phyloP scores from a whole-genome alignment of 2,113 vertebrate species.

The Otis tarda region DNA sequence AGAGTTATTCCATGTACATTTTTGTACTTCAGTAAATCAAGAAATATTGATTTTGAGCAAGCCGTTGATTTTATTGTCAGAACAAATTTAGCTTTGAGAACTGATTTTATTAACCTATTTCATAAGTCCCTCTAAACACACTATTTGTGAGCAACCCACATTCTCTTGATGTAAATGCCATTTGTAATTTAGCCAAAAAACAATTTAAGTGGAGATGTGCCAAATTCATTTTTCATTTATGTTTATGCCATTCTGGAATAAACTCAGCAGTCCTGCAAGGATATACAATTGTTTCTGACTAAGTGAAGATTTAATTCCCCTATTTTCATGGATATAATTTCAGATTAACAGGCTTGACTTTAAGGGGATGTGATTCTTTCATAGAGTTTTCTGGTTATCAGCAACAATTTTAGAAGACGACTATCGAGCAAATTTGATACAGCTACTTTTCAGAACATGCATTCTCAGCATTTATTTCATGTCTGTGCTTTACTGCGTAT shows the following conservation, averaged over 20 bases:
- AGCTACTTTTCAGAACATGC: not conserved
- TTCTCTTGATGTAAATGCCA: conserved; percentile 43
- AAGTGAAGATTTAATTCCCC: not conserved
- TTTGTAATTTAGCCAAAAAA: conserved; percentile 63
- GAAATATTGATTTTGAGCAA: conserved; percentile 69
- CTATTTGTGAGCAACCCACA: conserved; percentile 52
- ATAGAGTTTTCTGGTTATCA: not conserved
- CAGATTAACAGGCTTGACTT: conserved; percentile 9
- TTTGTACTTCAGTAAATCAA: conserved; percentile 65
- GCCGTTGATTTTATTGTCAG: conserved; percentile 69
- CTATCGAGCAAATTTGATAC: not conserved
- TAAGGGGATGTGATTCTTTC: not conserved
- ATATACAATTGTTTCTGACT: not conserved
- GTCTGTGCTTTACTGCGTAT: not conserved
- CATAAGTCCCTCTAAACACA: conserved; percentile 53
- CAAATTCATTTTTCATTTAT: conserved; percentile 43
- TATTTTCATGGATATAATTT: conserved; percentile 16
- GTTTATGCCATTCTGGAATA: conserved; percentile 27
- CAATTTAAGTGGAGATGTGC: conserved; percentile 8
- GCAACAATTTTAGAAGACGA: not conserved
- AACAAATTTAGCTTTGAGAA: conserved; percentile 71
- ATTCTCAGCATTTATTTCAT: not conserved
- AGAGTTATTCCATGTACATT: conserved; percentile 11
- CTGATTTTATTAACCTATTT: conserved; percentile 71
- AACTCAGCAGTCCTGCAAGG: conserved; percentile 4